Evolutionary conservation across 2,113 vertebrate genomes (phyloP).

Genomic region (Crotalus horridus): DNA sequence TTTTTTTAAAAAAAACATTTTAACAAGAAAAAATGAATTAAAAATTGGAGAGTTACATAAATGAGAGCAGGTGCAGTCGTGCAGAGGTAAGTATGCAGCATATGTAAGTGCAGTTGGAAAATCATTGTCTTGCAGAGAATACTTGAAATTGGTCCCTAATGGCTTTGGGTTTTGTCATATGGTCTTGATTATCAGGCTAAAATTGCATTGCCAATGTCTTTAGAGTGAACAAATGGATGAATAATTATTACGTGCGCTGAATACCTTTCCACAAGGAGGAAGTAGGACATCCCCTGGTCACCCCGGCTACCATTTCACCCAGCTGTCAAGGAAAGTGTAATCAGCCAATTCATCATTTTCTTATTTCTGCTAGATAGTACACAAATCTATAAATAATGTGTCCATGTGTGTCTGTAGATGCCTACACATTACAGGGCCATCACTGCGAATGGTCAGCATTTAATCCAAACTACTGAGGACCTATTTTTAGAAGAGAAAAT

Average conservation of each 20-base stretch:
- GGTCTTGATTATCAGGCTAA: constrained; percentile 90
- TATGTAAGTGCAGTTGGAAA: constrained; percentile 89
- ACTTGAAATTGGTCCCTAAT: constrained; percentile 90
- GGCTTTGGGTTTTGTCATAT: constrained; percentile 86
- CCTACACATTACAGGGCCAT: constrained; percentile 9
- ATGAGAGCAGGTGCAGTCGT: constrained; percentile 78
- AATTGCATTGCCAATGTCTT: constrained; percentile 86
- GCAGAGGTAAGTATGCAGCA: constrained; percentile 86
- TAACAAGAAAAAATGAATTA: constrained; percentile 54
- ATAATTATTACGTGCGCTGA: constrained; percentile 85
- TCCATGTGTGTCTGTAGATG: constrained; percentile 35
- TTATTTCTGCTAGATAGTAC: constrained; percentile 35
- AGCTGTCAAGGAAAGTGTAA: constrained; percentile 71
- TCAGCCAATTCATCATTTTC: constrained; percentile 71
- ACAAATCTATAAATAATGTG: constrained; percentile 27
- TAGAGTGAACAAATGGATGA: constrained; percentile 82
- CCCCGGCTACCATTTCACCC: constrained; percentile 60
- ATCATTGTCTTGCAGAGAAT: constrained; percentile 89
- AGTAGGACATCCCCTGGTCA: constrained; percentile 69
- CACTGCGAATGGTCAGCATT: neutral
- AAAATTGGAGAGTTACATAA: constrained; percentile 64
- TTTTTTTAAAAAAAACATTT: neutral
- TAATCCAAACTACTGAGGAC: accelerated
- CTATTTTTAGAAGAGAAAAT: accelerated
- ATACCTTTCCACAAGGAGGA: constrained; percentile 74